Conservation (phyloP, 2,797 vertebrate species). For the Tachyglossus aculeatus region DNA sequence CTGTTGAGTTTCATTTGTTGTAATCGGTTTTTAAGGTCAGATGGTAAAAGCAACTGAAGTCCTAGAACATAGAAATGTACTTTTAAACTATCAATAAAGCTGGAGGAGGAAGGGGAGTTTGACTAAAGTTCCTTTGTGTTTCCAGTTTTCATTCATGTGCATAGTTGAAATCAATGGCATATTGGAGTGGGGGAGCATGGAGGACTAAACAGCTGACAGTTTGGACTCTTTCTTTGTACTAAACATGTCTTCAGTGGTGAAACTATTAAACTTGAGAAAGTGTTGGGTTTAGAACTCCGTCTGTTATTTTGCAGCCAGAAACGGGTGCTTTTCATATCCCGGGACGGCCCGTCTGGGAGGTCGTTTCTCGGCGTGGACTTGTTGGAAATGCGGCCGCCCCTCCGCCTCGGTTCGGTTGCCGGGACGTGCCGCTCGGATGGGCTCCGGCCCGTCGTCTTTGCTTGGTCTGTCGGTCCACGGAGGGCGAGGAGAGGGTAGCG, state of each 20-base stretch:
- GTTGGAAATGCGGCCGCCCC: too few species aligned
- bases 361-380: too few species aligned
- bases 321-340: too few species aligned
- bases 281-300: not conserved
- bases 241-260: not conserved
- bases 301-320: not conserved
- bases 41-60: slow-evolving; percentile 99
- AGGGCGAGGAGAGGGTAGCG: too few species aligned
- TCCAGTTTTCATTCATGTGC: slow-evolving; percentile 74
- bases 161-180: slow-evolving; percentile 70
- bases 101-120: slow-evolving; percentile 98
- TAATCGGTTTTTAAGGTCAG: slow-evolving; percentile 99
- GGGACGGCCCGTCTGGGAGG: too few species aligned
- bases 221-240: slow-evolving; percentile 67
- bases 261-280: not conserved
- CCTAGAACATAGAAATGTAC: slow-evolving; percentile 99
- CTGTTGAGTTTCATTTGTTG: slow-evolving; percentile 99
- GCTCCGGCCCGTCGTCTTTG: too few species aligned
- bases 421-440: too few species aligned
- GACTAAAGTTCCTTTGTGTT: slow-evolving; percentile 77
- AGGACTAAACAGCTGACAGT: slow-evolving; percentile 58
- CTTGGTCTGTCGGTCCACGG: too few species aligned
- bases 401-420: too few species aligned
- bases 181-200: slow-evolving; percentile 74
- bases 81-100: slow-evolving; percentile 99